Evolutionary conservation across 2,797 vertebrate species (phyloP).

Genomic region (Meda fulgida): DNA sequence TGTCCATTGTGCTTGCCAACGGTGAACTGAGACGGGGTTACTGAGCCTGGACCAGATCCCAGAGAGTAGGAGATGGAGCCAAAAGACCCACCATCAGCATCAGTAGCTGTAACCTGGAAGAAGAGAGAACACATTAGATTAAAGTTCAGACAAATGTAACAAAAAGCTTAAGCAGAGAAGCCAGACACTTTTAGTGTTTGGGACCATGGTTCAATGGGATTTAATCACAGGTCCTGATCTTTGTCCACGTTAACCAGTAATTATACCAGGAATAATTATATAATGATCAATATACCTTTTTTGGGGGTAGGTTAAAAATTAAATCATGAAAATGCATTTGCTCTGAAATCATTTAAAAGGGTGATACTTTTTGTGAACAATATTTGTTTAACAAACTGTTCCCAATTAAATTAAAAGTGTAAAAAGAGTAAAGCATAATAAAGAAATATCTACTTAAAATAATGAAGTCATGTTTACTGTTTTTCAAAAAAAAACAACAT

Average conservation of each 20-base stretch:
- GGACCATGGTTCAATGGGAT: neutral
- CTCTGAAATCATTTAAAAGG: neutral
- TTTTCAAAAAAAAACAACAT: neutral
- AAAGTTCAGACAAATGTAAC: conserved; percentile 24
- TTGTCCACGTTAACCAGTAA: neutral
- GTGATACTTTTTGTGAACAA: neutral
- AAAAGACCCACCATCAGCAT: conserved; percentile 89
- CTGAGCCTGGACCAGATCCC: conserved; percentile 82
- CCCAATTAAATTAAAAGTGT: neutral
- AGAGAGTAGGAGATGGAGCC: conserved; percentile 91
- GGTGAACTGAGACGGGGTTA: conserved; percentile 82
- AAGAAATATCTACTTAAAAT: neutral
- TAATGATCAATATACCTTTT: neutral
- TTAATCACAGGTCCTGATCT: neutral
- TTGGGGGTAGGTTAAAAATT: neutral
- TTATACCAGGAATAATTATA: neutral
- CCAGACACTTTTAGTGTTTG: neutral
- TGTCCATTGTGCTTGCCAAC: conserved; percentile 87
- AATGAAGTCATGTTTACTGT: neutral
- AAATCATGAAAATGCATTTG: no score
- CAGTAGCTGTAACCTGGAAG: conserved; percentile 90
- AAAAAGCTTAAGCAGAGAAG: neutral
- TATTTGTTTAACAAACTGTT: neutral
- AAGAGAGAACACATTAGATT: conserved; percentile 9
- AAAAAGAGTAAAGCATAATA: neutral